Evolutionary conservation across 2,888 invertebrate genomes (phyloP).

Genomic region (Lycophotia porphyrea): DNA sequence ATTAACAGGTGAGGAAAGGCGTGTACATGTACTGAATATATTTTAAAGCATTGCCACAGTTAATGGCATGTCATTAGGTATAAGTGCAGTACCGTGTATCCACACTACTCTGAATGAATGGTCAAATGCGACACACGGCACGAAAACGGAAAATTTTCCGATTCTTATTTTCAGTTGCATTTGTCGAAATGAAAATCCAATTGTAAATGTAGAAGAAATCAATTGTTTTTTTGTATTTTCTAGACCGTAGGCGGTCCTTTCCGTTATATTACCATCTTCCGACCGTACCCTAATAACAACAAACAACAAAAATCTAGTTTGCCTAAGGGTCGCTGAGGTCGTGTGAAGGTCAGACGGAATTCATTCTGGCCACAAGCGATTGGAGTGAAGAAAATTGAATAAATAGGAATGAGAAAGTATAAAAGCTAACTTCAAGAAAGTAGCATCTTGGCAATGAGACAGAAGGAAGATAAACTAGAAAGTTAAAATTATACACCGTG

Average conservation of each 20-base stretch:
- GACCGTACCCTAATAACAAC: constrained; percentile 47
- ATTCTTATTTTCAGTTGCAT: constrained; percentile 34
- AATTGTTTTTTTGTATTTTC: constrained; percentile 7
- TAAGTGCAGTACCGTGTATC: constrained; percentile 67
- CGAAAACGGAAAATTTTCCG: constrained; percentile 20
- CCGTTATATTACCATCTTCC: constrained; percentile 43
- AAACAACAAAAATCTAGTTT: constrained; percentile 51
- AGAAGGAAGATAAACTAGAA: constrained; percentile 4
- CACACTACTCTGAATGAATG: constrained; percentile 55
- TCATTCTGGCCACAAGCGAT: constrained; percentile 34
- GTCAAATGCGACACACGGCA: constrained; percentile 47
- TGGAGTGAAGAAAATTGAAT: constrained; percentile 46
- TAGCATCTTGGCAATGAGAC: background rate
- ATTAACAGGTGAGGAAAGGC: constrained; percentile 52
- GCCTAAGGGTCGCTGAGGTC: constrained; percentile 32
- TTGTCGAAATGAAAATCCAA: background rate
- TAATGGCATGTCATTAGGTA: constrained; percentile 65
- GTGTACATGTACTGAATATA: constrained; percentile 54
- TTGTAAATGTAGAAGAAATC: constrained; percentile 10
- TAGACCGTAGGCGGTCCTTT: constrained; percentile 8
- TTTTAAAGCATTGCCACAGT: constrained; percentile 60
- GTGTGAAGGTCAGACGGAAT: constrained; percentile 43
- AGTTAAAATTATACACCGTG: background rate
- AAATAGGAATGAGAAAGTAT: constrained; percentile 31
- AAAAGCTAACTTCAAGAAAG: constrained; percentile 16